Percentiles rank a stretch among this genome's conserved stretches.
Evolutionary conservation across 53 echinoderm and acorn worm genomes (phyloP).

Genomic region (Apostichopus leukothele): DNA sequence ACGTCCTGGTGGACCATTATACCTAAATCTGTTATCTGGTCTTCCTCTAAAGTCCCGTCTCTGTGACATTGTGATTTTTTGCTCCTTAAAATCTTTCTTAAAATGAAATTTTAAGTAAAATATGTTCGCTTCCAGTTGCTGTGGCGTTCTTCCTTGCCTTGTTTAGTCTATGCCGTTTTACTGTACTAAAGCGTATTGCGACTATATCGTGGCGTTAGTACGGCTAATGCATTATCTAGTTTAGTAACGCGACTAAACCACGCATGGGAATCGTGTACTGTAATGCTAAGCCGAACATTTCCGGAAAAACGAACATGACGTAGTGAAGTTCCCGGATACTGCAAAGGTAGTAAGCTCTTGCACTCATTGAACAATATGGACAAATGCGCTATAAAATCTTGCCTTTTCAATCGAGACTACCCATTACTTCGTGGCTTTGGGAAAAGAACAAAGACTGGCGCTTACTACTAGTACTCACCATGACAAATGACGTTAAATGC

Average conservation of each 20-base stretch:
- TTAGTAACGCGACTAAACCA: not conserved
- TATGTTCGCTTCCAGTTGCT: too few species aligned
- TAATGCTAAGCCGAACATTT: not conserved
- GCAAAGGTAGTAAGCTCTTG: not conserved
- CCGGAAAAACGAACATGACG: not conserved
- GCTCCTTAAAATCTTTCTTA: not conserved
- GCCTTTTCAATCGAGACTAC: not conserved
- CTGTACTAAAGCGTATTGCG: too few species aligned
- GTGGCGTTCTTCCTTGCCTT: too few species aligned
- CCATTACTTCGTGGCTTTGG: not conserved
- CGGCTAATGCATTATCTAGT: not conserved
- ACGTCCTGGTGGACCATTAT: constrained; percentile 30
- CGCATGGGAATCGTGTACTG: not conserved
- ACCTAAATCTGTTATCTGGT: constrained; percentile 35
- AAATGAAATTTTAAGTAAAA: not conserved
- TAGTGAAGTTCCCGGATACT: not conserved
- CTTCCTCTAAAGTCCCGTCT: constrained; percentile 32
- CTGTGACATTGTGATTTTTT: constrained; percentile 1
- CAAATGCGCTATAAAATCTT: not conserved
- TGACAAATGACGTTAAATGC: too few species aligned
- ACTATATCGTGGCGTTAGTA: not conserved
- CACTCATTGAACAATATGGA: not conserved
- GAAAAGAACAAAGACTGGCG: too few species aligned
- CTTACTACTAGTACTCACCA: too few species aligned
- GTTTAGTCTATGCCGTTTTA: too few species aligned